Base-by-base conservation (phyloP, 2,113 vertebrate genomes). In the Saccopteryx bilineata region DNA sequence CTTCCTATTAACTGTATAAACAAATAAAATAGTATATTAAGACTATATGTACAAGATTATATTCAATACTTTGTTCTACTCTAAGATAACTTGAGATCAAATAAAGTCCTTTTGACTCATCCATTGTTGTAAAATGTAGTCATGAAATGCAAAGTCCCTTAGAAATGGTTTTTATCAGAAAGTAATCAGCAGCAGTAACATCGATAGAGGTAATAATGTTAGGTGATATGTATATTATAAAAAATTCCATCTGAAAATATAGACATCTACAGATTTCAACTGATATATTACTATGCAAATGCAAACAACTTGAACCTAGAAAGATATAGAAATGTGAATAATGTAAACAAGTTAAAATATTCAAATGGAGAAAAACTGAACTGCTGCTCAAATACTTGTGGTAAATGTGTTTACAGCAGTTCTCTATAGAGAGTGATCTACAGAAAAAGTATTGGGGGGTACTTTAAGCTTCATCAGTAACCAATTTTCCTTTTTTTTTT, bases 141-240 rank as follows among this genome's bases (percentile, higher is more conserved):
- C 21, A 79, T 72, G 17, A 39, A 90, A 87, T 12, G n/a, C 66
- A 56, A 89, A 61, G 78, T 85, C 19, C 33, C 9, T 80, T 54
- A 87, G 76, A 90, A 94, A 66, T 50, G 21, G 13, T 83, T 87
- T 90, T 31, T 71, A 13, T 78, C 31, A 80, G 58, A 80, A 89
- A 89, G 66, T 76, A 65, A 48, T n/a, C 26, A 61, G 65, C 24
- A 87, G 54, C 31, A 88, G 78, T n/a, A 60, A 84, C 28, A 75
- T 46, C 5, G n/a, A 50, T 52, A 90, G 48, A 78, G 4, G 52
- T 74, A 65, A 71, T 74, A 65, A 71, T 72, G 28, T 33, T 63
- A 90, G 65, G 58, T 72, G 80, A 85, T 50, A 28, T 28, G 18
- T 54, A 56, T 33, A 10, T 69, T 69, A 60, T n/a, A 76, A 95